A percentile compares a stretch with the other conserved stretches of the same genome.
Evolutionary conservation across 2,888 invertebrate genomes (phyloP).

Genomic region (Conistra vaccinii): DNA sequence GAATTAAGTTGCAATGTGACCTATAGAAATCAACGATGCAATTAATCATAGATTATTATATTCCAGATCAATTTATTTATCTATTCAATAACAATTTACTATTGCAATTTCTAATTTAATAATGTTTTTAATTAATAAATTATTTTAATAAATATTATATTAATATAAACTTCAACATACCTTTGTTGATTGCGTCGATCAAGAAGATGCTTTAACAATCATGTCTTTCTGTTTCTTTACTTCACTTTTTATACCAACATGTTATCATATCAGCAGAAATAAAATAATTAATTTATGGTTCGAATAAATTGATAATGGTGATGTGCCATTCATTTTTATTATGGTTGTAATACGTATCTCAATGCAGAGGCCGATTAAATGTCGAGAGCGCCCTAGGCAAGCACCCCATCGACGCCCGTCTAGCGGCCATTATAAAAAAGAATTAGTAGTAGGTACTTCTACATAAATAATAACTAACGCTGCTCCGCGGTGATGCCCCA

Average conservation of each 20-base stretch:
- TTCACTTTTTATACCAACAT: conserved; percentile 32
- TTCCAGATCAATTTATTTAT: too few species aligned
- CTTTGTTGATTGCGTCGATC: conserved; percentile 50
- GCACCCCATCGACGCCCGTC: too few species aligned
- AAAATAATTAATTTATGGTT: conserved; percentile 61
- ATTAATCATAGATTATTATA: not conserved
- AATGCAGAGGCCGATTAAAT: too few species aligned
- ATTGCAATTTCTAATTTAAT: not conserved
- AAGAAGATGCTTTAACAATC: conserved; percentile 48
- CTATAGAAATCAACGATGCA: not conserved
- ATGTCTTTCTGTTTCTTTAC: conserved; percentile 24
- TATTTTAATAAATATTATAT: not conserved
- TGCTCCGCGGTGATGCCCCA: too few species aligned
- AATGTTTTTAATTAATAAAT: conserved; percentile 27
- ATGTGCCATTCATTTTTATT: conserved; percentile 25
- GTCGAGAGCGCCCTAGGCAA: too few species aligned
- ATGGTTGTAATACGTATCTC: conserved; percentile 13
- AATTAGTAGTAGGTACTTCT: too few species aligned
- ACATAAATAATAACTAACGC: too few species aligned
- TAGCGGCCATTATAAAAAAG: too few species aligned
- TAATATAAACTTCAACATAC: conserved; percentile 43
- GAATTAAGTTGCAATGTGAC: not conserved
- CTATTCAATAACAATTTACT: too few species aligned
- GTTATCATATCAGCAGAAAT: conserved; percentile 54
- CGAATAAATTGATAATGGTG: conserved; percentile 59